A percentile compares a stretch with the other conserved stretches of the same genome.
Conservation (phyloP, 2,797 vertebrate species). For the Muscicapa comitata region DNA sequence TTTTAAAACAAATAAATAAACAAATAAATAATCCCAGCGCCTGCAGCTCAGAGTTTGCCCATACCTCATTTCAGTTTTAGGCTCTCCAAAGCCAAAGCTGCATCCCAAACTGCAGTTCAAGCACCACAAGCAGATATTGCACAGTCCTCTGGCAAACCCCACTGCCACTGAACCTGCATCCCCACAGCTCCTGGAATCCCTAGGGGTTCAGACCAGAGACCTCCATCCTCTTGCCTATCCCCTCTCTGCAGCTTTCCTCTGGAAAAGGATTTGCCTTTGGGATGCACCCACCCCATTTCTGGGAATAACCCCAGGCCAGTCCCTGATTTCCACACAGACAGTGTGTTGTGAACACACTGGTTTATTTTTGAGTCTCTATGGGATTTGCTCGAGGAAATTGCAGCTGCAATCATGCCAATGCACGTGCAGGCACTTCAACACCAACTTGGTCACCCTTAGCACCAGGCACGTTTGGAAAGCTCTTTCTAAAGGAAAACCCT, state of each 20-base stretch:
- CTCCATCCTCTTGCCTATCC: not conserved
- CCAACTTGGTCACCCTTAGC: not conserved
- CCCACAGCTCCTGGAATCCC: not conserved
- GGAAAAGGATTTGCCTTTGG: not conserved
- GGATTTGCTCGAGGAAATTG: not conserved
- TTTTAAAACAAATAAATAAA: not conserved
- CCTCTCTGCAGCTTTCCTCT: fast-evolving
- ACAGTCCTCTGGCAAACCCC: not conserved
- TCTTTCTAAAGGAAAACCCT: not conserved
- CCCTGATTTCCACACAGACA: not conserved
- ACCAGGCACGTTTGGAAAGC: not conserved
- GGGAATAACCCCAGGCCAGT: not conserved
- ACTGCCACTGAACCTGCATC: fast-evolving
- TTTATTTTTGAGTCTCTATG: not conserved
- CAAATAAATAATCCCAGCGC: not conserved
- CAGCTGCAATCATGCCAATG: not conserved
- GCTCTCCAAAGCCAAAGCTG: fast-evolving
- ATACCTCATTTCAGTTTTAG: not conserved
- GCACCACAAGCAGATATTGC: too few species aligned
- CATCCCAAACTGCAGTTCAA: not conserved
- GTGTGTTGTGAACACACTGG: fast-evolving
- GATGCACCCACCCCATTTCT: not conserved
- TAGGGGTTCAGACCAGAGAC: fast-evolving
- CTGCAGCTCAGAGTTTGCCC: not conserved
- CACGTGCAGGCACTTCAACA: fast-evolving